Evolutionary conservation across 2,797 vertebrate genomes (phyloP), one percentile per base, ranked within the genome.

Genomic region (Darevskia mixta): DNA sequence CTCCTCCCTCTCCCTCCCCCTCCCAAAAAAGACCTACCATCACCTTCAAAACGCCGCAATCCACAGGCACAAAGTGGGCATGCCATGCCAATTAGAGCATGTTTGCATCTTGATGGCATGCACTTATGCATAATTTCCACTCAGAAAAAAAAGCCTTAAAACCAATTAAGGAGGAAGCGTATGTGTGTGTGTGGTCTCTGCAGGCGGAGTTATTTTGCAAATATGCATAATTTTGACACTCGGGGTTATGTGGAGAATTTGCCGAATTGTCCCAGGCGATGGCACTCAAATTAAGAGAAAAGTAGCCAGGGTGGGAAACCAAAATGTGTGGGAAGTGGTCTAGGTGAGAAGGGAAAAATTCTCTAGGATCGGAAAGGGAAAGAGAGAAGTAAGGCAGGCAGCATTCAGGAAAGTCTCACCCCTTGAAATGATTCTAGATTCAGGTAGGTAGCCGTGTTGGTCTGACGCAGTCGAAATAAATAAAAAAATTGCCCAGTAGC

Each of bases 221-320:
- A 73, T 58, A 43, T 87, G 86, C 79, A 32, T 75, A 45, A 82
- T 87, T 87, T 79, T 75, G 35, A 73, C 86, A 82, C 79, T 82
- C 27, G 66, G 55, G 35, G 32, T 55, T 73, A 45, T 18, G 9
- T 49, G 25, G 49, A 64, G 78, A 13, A 18, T 32, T 66, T 41
- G 71, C 69, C 71, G 61, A 64, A 64, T 45, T 69, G 27, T 55
- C 8, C n/a, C 8, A 18, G 2, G 58, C 1, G 27, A 29, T 27
- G 13, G 32, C 13, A 5, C 79, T 75, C 69, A 41, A 49, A 87
- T 81, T 80, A 82, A 72, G 69, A 35, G n/a, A 25, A 25, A 61
- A 71, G 32, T 32, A 8, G 29, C 23, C 25, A 3, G 58, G 32
- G 23, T 8, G 61, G 41, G 85, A 0, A 11, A 8, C 13, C 45